phyloP scores from a whole-genome alignment of 2,797 vertebrate genomes.

The Poliocrania exsul region DNA sequence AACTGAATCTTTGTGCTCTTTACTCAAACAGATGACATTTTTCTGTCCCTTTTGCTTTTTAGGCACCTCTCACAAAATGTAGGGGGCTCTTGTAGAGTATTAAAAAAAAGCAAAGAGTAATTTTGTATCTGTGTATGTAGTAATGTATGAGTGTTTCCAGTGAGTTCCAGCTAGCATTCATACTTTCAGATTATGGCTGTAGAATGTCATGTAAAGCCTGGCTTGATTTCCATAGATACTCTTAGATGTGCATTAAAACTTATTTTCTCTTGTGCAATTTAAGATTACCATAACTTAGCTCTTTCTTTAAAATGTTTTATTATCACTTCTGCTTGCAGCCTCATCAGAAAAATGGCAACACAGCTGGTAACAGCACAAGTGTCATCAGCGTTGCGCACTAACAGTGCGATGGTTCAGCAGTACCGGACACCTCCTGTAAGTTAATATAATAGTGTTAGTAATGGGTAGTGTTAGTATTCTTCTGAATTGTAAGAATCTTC shows the following conservation, averaged over 20 bases:
- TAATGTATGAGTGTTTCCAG: background rate
- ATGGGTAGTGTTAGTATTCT: background rate
- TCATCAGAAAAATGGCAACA: conserved; percentile 92
- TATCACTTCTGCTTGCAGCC: conserved; percentile 75
- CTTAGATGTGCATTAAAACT: background rate
- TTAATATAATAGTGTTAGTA: background rate
- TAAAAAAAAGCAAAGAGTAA: background rate
- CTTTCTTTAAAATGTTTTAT: background rate
- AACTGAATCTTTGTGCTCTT: background rate
- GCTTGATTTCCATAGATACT: background rate
- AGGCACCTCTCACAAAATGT: background rate
- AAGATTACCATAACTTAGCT: background rate
- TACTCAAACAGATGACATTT: background rate
- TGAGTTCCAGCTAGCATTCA: background rate
- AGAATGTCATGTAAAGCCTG: background rate
- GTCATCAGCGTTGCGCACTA: conserved; percentile 86
- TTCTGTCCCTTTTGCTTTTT: background rate
- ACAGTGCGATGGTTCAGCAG: conserved; percentile 79
- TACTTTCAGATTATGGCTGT: background rate
- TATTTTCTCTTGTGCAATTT: background rate
- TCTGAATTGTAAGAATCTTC: background rate
- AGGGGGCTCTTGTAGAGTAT: background rate
- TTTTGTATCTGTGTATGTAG: background rate
- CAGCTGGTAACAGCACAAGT: conserved; percentile 93
- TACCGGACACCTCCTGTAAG: conserved; percentile 84